A percentile compares a stretch with the other conserved stretches of the same genome.
phyloP scores from a whole-genome alignment of 2,113 vertebrate genomes.

The Otocyon megalotis region DNA sequence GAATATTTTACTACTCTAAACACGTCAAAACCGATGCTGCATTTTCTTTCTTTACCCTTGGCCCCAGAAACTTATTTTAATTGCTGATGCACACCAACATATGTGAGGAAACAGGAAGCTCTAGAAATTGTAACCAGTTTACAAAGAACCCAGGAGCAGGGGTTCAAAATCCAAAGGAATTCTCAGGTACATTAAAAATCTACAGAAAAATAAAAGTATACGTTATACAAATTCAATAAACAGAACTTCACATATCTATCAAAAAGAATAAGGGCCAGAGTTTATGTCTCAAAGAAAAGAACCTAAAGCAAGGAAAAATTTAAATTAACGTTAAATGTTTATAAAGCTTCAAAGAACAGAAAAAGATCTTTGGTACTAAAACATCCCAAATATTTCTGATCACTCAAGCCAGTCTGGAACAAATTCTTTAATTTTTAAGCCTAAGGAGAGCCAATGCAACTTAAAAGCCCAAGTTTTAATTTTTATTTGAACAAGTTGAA shows the following conservation, averaged over 20 bases:
- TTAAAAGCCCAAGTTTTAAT: background rate
- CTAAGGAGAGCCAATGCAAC: background rate
- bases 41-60: background rate
- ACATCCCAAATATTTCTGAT: slow-evolving; percentile 15
- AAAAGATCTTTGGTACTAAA: background rate
- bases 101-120: background rate
- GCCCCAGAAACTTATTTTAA: slow-evolving; percentile 13
- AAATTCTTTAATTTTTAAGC: slow-evolving; percentile 33
- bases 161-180: slow-evolving; percentile 7
- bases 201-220: background rate
- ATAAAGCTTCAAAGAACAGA: background rate
- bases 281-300: background rate
- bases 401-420: background rate
- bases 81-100: background rate
- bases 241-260: background rate
- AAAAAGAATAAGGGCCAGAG: background rate
- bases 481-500: slow-evolving; percentile 15
- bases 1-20: slow-evolving; percentile 36
- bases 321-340: background rate
- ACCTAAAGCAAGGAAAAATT: background rate
- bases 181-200: background rate
- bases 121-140: background rate
- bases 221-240: background rate
- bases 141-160: background rate
- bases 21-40: background rate